phyloP scores from a whole-genome alignment of 1,140 invertebrate species.

The Chironomus tepperi region DNA sequence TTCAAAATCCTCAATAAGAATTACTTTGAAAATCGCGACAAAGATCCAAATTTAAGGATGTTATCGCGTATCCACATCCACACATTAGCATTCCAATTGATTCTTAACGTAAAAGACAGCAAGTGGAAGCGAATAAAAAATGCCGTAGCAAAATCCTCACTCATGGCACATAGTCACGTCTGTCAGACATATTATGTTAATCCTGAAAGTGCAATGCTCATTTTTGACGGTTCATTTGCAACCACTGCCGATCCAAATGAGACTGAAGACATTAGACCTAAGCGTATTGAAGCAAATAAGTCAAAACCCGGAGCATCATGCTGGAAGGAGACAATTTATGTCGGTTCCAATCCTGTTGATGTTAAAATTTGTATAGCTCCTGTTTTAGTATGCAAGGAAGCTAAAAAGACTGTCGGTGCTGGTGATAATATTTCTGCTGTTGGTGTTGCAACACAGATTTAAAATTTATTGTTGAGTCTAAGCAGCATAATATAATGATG shows the following conservation, averaged over 20 bases:
- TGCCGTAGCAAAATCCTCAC: constrained; percentile 73
- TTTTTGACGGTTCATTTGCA: constrained; percentile 80
- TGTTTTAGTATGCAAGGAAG: constrained; percentile 74
- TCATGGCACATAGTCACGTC: constrained; percentile 77
- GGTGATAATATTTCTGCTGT: constrained; percentile 85
- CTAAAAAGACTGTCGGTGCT: constrained; percentile 73
- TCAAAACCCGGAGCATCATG: constrained; percentile 65
- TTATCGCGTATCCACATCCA: constrained; percentile 77
- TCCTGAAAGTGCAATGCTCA: constrained; percentile 56
- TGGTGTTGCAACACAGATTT: constrained; percentile 67
- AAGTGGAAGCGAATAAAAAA: constrained; percentile 68
- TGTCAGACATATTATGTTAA: constrained; percentile 69
- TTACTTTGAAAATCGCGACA: constrained; percentile 27
- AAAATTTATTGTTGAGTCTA: constrained; percentile 25
- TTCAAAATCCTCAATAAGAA: constrained; percentile 48
- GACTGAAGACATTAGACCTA: constrained; percentile 28
- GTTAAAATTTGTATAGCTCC: constrained; percentile 75
- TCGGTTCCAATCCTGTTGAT: constrained; percentile 38
- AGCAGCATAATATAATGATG: no score
- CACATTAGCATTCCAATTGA: constrained; percentile 79
- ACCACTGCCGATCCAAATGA: constrained; percentile 49
- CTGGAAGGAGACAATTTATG: constrained; percentile 59
- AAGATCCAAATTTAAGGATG: constrained; percentile 38
- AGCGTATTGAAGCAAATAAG: constrained; percentile 53
- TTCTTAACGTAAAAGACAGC: constrained; percentile 58